These are phyloP conservation scores for Zapornia atra DNA, from an alignment of 2,113 vertebrate genomes.

Conservation along the genomic window DNA sequence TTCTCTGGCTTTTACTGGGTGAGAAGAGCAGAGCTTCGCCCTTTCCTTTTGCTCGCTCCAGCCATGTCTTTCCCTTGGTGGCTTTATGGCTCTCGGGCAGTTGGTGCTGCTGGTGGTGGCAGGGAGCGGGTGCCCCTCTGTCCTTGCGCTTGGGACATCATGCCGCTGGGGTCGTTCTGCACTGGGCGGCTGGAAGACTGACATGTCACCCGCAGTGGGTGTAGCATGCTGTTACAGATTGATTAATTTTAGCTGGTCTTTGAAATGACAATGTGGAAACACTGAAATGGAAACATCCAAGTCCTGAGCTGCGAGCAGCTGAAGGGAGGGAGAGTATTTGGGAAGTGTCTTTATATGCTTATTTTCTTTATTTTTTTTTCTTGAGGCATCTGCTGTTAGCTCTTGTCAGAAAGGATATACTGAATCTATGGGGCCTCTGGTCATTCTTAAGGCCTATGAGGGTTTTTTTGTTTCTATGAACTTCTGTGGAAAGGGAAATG, in stretches of 20 bases:
- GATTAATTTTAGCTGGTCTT: not conserved
- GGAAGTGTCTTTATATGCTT: not conserved
- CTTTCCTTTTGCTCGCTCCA: not conserved
- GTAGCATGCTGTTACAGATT: not conserved
- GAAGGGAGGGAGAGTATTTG: not conserved
- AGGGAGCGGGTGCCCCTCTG: not conserved
- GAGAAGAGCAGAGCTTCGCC: not conserved
- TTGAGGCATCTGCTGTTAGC: not conserved
- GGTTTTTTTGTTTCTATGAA: not conserved
- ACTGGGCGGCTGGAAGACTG: not conserved
- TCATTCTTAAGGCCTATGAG: not conserved
- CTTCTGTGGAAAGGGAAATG: not conserved
- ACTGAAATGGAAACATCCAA: not conserved
- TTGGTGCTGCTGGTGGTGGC: not conserved
- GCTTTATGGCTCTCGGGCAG: not conserved
- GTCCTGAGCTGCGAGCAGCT: not conserved
- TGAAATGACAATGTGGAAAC: not conserved
- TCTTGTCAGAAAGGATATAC: not conserved
- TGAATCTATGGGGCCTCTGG: not conserved
- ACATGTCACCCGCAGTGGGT: rapidly evolving
- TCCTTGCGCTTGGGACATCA: rapidly evolving
- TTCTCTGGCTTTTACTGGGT: not conserved
- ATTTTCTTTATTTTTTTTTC: not conserved
- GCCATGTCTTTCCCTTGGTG: rapidly evolving
- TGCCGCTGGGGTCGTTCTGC: not conserved